These are phyloP conservation scores for Microcebus jonahi DNA, from an alignment of 2,113 vertebrate genomes.

Conservation along the genomic window DNA sequence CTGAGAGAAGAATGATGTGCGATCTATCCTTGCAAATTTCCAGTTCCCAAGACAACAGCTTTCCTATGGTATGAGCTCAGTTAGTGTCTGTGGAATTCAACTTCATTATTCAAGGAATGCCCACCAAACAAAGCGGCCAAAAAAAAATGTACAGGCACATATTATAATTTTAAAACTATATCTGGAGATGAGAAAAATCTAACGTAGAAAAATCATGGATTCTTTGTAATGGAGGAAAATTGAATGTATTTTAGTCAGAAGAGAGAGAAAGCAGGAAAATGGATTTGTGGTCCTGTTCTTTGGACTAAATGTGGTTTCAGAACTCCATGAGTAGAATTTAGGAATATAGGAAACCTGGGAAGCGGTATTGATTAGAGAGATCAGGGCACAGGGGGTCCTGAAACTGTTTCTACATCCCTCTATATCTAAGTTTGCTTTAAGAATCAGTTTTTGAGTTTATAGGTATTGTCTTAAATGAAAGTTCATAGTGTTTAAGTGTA, in stretches of 20 bases:
- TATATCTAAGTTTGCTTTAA: not conserved
- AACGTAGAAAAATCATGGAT: not conserved
- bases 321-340: not conserved
- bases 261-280: not conserved
- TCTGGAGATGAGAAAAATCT: not conserved
- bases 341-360: not conserved
- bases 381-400: not conserved
- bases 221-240: not conserved
- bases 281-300: not conserved
- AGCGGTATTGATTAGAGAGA: not conserved
- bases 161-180: not conserved
- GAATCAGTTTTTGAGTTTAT: not conserved
- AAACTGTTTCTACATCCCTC: not conserved
- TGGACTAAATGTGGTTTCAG: not conserved
- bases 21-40: not conserved
- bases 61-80: not conserved
- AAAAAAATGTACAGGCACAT: not conserved
- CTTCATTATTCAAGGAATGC: not conserved
- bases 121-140: not conserved
- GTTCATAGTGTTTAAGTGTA: not conserved
- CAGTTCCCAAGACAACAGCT: not conserved
- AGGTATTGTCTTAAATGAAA: not conserved
- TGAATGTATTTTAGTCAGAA: not conserved
- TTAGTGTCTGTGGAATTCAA: not conserved
- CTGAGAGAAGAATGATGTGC: not conserved